These are phyloP conservation scores for Pseudocheirus occidentalis DNA, from an alignment of 2,797 vertebrate genomes.

Conservation along the genomic window DNA sequence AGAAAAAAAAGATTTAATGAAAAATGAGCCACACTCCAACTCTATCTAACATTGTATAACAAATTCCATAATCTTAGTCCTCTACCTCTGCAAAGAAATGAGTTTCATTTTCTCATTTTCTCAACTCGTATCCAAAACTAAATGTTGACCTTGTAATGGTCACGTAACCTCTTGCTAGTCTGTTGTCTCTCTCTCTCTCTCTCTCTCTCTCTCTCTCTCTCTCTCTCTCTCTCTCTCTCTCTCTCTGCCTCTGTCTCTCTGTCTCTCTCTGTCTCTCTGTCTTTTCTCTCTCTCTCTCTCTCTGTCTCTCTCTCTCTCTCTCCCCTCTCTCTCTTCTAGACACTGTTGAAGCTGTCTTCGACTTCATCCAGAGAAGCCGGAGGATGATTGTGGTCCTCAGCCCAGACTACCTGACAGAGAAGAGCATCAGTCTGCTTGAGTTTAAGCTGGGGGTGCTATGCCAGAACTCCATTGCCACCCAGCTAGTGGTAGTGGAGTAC, in stretches of 20 bases:
- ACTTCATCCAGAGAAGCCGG: slow-evolving; percentile 92
- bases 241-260: slow-evolving; percentile 51
- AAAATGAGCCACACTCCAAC: not conserved
- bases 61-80: not conserved
- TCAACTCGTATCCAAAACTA: not conserved
- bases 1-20: not conserved
- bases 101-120: not conserved
- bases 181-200: not conserved
- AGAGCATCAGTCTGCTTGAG: slow-evolving; percentile 93
- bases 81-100: not conserved
- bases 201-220: slow-evolving; percentile 22
- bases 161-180: slow-evolving; percentile 33
- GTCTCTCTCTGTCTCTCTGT: slow-evolving; percentile 47
- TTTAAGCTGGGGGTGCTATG: slow-evolving; percentile 92
- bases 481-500: slow-evolving; percentile 88
- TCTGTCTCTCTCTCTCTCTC: not conserved
- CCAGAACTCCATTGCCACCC: slow-evolving; percentile 86
- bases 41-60: not conserved
- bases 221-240: not conserved
- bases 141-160: not conserved
- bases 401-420: slow-evolving; percentile 89
- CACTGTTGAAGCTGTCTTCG: slow-evolving; percentile 88
- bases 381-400: slow-evolving; percentile 93
- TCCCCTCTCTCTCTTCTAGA: slow-evolving; percentile 83
- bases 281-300: too few species aligned